phyloP scores from a whole-genome alignment of 2,888 invertebrate species.

The Amiota communis region DNA sequence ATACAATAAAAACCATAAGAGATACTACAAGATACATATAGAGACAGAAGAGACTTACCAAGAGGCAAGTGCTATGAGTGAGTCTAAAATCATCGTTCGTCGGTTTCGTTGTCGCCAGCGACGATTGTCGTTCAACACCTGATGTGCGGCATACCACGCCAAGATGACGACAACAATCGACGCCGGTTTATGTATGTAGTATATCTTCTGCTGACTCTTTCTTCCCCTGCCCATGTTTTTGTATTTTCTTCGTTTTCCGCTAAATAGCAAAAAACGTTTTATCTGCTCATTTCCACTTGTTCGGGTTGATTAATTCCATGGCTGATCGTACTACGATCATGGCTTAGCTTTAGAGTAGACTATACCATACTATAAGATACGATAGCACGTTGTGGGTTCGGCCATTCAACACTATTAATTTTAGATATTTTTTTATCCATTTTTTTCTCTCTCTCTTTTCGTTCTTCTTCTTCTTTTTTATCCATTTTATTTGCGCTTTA shows the following conservation, averaged over 20 bases:
- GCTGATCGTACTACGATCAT: conserved; percentile 10
- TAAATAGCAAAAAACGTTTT: conserved; percentile 26
- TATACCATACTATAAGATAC: not conserved
- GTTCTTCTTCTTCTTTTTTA: not conserved
- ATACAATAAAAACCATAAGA: no score
- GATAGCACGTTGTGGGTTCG: conserved; percentile 21
- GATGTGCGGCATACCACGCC: conserved; percentile 5
- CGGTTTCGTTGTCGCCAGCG: not conserved
- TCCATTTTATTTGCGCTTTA: conserved; percentile 12
- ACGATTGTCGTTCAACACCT: not conserved
- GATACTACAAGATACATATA: no score
- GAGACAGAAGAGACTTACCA: no score
- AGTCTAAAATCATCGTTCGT: not conserved
- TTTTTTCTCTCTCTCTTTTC: not conserved
- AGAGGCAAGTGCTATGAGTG: no score
- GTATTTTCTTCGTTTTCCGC: conserved; percentile 8
- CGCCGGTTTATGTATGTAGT: not conserved
- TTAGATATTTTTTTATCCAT: conserved; percentile 18
- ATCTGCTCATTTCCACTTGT: conserved; percentile 29
- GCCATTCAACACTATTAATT: conserved; percentile 24
- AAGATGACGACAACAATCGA: conserved; percentile 4
- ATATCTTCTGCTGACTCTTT: no score
- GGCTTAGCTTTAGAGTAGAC: not conserved
- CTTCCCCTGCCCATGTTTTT: not conserved
- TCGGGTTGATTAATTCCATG: conserved; percentile 26